phyloP scores from a whole-genome alignment of 2,888 invertebrate genomes.

The Cyaniris semiargus region DNA sequence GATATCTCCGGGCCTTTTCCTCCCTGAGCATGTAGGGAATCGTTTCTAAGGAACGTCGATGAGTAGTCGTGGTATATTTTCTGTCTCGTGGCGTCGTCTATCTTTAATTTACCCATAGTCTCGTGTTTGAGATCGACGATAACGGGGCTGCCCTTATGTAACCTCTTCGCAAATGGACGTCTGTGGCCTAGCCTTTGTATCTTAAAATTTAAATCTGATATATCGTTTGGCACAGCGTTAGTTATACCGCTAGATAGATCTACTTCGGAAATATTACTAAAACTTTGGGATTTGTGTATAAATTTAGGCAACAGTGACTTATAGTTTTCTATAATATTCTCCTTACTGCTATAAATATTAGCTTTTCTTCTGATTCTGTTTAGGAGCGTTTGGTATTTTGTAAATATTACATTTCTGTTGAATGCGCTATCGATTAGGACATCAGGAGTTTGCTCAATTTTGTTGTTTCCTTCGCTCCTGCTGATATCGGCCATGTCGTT shows the following conservation, averaged over 20 bases:
- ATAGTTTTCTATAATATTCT: slow-evolving; percentile 40
- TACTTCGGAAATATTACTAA: not conserved
- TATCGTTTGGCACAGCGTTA: not conserved
- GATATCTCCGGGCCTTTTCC: not conserved
- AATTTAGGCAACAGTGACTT: slow-evolving; percentile 25
- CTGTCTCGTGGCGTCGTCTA: slow-evolving; percentile 63
- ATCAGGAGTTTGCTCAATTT: slow-evolving; percentile 15
- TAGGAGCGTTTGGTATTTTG: slow-evolving; percentile 55
- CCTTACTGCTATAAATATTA: slow-evolving; percentile 37
- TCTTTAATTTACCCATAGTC: slow-evolving; percentile 63
- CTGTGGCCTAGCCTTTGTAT: not conserved
- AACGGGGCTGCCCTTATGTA: not conserved
- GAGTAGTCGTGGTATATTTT: slow-evolving; percentile 69
- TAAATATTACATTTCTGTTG: slow-evolving; percentile 21
- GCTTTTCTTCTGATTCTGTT: slow-evolving; percentile 66
- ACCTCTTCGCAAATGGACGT: not conserved
- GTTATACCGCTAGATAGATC: not conserved
- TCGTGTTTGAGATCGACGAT: slow-evolving; percentile 44
- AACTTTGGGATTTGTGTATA: slow-evolving; percentile 22
- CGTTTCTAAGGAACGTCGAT: slow-evolving; percentile 60
- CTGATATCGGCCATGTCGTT: slow-evolving; percentile 14
- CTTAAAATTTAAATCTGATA: not conserved
- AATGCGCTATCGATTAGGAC: not conserved
- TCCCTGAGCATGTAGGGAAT: not conserved
- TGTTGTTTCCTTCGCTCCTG: not conserved